These are phyloP conservation scores for Netelia melanura DNA, from an alignment of 2,888 invertebrate species.

Conservation along the genomic window DNA sequence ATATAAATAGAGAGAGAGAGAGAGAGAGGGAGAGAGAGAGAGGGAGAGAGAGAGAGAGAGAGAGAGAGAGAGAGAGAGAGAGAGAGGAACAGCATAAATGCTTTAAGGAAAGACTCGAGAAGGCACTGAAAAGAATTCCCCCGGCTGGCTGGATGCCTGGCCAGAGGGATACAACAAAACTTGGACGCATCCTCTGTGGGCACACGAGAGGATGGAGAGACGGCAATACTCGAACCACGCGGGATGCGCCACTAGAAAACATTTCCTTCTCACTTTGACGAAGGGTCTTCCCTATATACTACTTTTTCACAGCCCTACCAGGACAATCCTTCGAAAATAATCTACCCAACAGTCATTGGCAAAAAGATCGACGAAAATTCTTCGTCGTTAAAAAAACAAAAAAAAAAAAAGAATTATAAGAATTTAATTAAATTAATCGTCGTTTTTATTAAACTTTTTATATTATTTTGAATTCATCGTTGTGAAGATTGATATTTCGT, in stretches of 20 bases:
- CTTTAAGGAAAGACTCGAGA: conserved; percentile 52
- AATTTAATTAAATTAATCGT: background rate
- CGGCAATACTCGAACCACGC: conserved; percentile 58
- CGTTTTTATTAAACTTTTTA: background rate
- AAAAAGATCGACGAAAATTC: background rate
- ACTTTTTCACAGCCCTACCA: conserved; percentile 45
- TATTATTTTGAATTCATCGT: background rate
- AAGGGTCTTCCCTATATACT: conserved; percentile 19
- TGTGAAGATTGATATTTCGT: background rate
- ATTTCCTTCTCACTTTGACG: conserved; percentile 50
- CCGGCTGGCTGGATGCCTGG: conserved; percentile 35
- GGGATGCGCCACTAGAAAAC: conserved; percentile 69
- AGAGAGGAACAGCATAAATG: conserved; percentile 25
- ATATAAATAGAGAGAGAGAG: no score
- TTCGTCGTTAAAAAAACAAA: background rate
- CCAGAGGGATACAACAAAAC: conserved; percentile 31
- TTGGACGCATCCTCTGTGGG: conserved; percentile 13
- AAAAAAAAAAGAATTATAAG: background rate
- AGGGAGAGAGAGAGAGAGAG: no score
- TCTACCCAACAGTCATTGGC: conserved; percentile 19
- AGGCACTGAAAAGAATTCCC: conserved; percentile 55
- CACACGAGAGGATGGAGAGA: conserved; percentile 19
- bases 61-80: no score
- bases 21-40: no score
- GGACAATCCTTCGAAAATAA: conserved; percentile 36